Base-by-base conservation (phyloP, 1,140 invertebrate species). In the Musca vetustissima region DNA sequence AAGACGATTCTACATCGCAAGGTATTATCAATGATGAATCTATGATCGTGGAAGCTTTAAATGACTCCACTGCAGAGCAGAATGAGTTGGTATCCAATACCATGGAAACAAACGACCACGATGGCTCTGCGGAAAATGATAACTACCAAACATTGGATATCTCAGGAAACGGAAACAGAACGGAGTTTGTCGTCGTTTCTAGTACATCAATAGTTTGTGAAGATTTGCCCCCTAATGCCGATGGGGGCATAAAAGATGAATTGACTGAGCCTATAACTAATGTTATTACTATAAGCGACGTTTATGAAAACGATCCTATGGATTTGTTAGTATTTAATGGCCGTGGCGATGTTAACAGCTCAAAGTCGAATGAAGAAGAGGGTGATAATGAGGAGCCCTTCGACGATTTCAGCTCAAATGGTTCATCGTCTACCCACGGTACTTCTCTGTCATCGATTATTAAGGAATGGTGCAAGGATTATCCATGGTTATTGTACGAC, bases 401-500 rank as follows among this genome's bases (percentile, higher is more conserved):
- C 14, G 57, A 61, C 15, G 57, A 36, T 36, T 17, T 43, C 6
- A 61, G 57, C 36, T 28, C 53, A 2, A 25, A n/a, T 13, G 32
- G 28, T 8, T 61, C 57, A 2, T 17, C 32, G 32, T 9, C 32
- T 4, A 61, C 57, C 7, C 36, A 9, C 13, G 57, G 28, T 11
- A 36, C 57, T 11, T 19, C n/a, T 21, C 11, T 9, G 4, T 19
- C 55, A 32, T n/a, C 7, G 11, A 61, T 8, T 36, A 19, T 61
- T 2, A 9, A 9, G 7, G 28, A 61, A 36, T 61, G 28, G 57
- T 17, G 17, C 8, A 61, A 19, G 13, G 57, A 66, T 13, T 52
- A 50, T 24, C 64, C 43, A 0, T 68, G 66, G 66, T 15, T 68
- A 15, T n/a, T 68, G 28, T 53, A 68, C 25, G 66, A 68, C 8